Percentiles rank a stretch among this genome's conserved stretches.
Evolutionary conservation across 2,888 invertebrate species (phyloP).

Genomic region (Epistrophella euchroma): DNA sequence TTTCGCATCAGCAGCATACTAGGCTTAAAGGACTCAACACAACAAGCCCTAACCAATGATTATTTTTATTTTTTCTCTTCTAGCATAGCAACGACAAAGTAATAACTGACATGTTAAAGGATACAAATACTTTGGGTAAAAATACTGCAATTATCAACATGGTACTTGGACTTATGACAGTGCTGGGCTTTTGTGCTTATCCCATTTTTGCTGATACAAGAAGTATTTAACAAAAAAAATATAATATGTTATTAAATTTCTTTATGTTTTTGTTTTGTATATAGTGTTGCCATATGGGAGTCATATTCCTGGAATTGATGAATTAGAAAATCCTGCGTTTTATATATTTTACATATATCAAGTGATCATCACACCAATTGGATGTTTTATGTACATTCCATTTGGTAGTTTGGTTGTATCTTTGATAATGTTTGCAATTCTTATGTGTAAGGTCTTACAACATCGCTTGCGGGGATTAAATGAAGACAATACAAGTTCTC

Average conservation of each 20-base stretch:
- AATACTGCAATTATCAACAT: constrained; percentile 70
- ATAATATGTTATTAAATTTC: background rate
- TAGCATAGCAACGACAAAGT: constrained; percentile 52
- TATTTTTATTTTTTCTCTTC: background rate
- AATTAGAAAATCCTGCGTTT: constrained; percentile 77
- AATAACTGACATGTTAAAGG: constrained; percentile 72
- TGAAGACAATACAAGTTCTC: constrained; percentile 24
- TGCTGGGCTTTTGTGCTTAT: constrained; percentile 69
- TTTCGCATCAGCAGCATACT: too few relatives aligned
- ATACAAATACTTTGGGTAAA: constrained; percentile 76
- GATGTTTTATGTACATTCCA: constrained; percentile 81
- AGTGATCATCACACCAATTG: constrained; percentile 79
- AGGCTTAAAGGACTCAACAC: too few relatives aligned
- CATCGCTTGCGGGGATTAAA: constrained; percentile 77
- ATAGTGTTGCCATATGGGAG: constrained; percentile 80
- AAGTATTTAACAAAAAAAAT: background rate
- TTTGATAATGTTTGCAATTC: constrained; percentile 79
- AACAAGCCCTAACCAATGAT: too few relatives aligned
- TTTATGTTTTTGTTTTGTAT: background rate
- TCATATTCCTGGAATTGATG: constrained; percentile 78
- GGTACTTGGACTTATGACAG: constrained; percentile 74
- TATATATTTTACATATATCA: constrained; percentile 79
- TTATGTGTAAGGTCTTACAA: constrained; percentile 79
- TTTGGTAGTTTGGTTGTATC: constrained; percentile 79
- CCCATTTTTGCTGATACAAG: constrained; percentile 71